These are phyloP conservation scores for Dugesia japonica DNA, from an alignment of 2,888 invertebrate genomes.

Conservation along the genomic window DNA sequence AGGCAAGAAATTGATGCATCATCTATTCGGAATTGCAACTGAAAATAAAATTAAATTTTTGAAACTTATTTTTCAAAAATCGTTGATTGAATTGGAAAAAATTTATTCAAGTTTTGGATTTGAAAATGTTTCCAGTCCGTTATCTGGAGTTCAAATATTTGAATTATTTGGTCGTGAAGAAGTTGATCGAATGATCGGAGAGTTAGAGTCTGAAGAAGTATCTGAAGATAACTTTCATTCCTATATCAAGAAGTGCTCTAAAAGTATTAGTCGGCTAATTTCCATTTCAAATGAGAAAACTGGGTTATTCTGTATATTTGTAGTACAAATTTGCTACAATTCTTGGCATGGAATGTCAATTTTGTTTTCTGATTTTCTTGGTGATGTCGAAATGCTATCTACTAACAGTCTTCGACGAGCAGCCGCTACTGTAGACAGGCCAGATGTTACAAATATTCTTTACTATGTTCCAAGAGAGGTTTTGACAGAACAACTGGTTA, in stretches of 20 bases:
- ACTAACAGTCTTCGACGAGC: not conserved
- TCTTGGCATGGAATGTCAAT: conserved; percentile 3
- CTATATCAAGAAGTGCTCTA: not conserved
- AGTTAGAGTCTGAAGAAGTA: not conserved
- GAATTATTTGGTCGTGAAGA: not conserved
- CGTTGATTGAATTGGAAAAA: not conserved
- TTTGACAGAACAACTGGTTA: not conserved
- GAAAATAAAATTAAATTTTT: not conserved
- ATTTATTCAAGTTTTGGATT: not conserved
- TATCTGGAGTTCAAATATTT: not conserved
- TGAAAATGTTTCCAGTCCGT: not conserved
- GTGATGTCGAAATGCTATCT: not conserved
- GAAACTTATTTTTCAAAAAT: conserved; percentile 8
- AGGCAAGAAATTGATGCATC: not conserved
- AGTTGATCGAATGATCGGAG: not conserved
- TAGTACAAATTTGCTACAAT: not conserved
- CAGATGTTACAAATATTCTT: not conserved
- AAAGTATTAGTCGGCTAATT: not conserved
- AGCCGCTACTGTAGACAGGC: not conserved
- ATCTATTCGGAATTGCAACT: not conserved
- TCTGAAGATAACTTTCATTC: not conserved
- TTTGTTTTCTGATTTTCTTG: not conserved
- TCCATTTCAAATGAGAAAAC: not conserved
- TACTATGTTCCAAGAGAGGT: not conserved
- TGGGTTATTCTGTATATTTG: not conserved